Evolutionary conservation across 2,888 invertebrate genomes (phyloP), one percentile per base, ranked within the genome.

Genomic region (Cephonodes hylas): DNA sequence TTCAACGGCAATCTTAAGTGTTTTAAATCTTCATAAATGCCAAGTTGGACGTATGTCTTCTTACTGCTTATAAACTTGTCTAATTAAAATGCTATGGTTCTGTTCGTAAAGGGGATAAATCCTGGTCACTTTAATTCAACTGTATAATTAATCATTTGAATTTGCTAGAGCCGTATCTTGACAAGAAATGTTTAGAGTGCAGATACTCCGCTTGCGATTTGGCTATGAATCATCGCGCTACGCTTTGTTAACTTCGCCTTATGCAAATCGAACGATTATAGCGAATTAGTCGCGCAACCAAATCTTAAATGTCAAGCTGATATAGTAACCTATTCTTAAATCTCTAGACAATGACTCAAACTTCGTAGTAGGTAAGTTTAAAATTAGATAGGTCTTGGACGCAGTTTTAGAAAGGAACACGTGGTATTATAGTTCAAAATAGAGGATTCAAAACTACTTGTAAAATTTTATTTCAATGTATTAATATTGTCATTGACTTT

Each of bases 181-280:
- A 18, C 53, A 27, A 53, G 27, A 48, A 53, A 31, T 27, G 53
- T 31, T 10, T 18, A 53, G 15, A 48, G 27, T 48, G 48, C 48
- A 48, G 23, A 27, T 25, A 27, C 27, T 8, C 27, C 48, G 48
- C 25, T 27, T 48, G 27, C 15, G 25, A 23, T 27, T 48, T 27
- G 27, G 15, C 2, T 18, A 53, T 53, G 53, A 53, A 53, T 53
- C 53, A 53, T 25, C 48, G 48, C 53, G 18, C 7, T 31, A 15
- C 53, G 53, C n/a, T 31, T 31, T 53, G 48, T 53, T 53, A 46
- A 53, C 53, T 15, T 15, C 31, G 53, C 53, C 53, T 53, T 53
- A 53, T 53, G 53, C 31, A 53, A 53, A 53, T 27, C 53, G 53
- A 31, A 31, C 53, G 53, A 53, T 53, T 53, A 53, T 53, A 31